Conservation (phyloP, 2,113 vertebrate species). For the Brachyhypopomus gauderio region DNA sequence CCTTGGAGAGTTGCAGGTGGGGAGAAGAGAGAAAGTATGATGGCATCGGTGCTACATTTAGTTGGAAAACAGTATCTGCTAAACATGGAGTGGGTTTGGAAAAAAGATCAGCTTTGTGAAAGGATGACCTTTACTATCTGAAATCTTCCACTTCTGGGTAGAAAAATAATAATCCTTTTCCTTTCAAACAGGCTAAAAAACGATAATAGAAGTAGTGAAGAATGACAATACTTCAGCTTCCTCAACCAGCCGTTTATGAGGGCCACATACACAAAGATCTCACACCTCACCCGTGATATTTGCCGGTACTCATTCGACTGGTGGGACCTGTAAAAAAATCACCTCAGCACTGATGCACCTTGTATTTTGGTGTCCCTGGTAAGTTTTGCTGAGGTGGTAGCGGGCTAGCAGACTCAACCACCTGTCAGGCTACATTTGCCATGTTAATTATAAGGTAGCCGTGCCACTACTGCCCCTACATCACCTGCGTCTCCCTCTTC, state of each 20-base stretch:
- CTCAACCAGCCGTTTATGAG: not conserved
- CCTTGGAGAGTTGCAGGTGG: not conserved
- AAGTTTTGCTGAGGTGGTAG: conserved; percentile 8
- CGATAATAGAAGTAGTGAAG: not conserved
- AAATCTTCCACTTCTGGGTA: not conserved
- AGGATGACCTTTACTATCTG: conserved; percentile 24
- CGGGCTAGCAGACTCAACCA: conserved; percentile 56
- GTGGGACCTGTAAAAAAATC: too few relatives aligned
- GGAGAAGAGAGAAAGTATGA: not conserved
- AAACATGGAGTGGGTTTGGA: not conserved
- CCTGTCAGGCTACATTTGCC: conserved; percentile 63
- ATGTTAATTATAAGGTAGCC: conserved; percentile 47
- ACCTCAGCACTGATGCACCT: not conserved
- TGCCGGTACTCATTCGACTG: not conserved
- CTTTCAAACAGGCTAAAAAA: conserved; percentile 2
- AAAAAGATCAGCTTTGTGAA: conserved; percentile 8
- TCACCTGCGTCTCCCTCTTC: not conserved
- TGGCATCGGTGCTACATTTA: conserved; percentile 24
- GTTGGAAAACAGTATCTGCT: conserved; percentile 22
- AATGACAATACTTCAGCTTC: not conserved
- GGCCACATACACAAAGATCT: not conserved
- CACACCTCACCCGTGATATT: not conserved
- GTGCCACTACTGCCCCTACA: conserved; percentile 47
- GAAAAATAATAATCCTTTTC: conserved; percentile 28
- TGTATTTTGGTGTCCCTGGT: not conserved